These are phyloP conservation scores for Drosophila mayri DNA, from an alignment of 1,140 invertebrate species.

Conservation along the genomic window DNA sequence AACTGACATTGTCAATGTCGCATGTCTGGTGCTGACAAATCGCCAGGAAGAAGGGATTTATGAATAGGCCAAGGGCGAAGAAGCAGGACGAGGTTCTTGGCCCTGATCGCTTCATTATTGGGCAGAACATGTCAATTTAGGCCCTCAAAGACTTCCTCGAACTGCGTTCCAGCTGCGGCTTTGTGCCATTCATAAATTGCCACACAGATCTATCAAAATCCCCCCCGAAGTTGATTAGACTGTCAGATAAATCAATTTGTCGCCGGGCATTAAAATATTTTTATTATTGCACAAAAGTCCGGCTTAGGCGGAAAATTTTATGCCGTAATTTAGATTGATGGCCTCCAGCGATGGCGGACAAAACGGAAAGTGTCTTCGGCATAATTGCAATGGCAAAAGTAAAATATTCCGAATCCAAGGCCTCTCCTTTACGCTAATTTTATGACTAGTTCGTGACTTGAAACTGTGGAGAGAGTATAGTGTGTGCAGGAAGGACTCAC, in stretches of 20 bases:
- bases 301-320: conserved; percentile 44
- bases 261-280: conserved; percentile 70
- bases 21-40: conserved; percentile 68
- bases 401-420: conserved; percentile 18
- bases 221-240: conserved; percentile 43
- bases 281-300: conserved; percentile 56
- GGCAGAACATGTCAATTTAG: conserved; percentile 71
- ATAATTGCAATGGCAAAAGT: conserved; percentile 52
- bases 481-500: conserved; percentile 26
- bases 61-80: conserved; percentile 54
- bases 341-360: conserved; percentile 28
- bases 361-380: conserved; percentile 52
- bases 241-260: conserved; percentile 77
- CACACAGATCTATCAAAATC: conserved; percentile 64
- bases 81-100: conserved; percentile 43
- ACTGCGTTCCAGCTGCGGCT: conserved; percentile 56
- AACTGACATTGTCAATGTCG: conserved; percentile 55
- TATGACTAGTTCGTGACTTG: conserved; percentile 72
- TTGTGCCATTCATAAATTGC: conserved; percentile 56
- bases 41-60: conserved; percentile 66
- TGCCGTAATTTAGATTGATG: conserved; percentile 75
- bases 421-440: conserved; percentile 51
- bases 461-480: conserved; percentile 17
- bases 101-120: conserved; percentile 77
- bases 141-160: conserved; percentile 26